Evolutionary conservation across 1,140 invertebrate species (phyloP).

Genomic region (Galleria mellonella): DNA sequence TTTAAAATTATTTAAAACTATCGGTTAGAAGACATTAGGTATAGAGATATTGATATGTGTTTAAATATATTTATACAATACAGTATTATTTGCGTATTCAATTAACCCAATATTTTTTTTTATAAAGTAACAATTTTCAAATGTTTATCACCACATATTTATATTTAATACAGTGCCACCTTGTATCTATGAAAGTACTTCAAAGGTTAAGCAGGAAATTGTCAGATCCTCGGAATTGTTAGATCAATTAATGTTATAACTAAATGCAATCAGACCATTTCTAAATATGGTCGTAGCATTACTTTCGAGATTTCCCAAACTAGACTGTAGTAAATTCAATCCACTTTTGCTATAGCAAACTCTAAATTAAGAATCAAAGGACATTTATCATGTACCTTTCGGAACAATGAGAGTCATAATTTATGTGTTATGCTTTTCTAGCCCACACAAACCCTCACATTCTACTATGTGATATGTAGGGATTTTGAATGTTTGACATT

Average conservation of each 20-base stretch:
- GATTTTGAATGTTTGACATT: constrained; percentile 31
- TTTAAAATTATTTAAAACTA: no score
- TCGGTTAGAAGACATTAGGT: no score
- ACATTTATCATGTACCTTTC: constrained; percentile 52
- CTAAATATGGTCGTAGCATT: constrained; percentile 13
- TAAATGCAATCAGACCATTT: not conserved
- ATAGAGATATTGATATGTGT: no score
- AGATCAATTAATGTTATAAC: not conserved
- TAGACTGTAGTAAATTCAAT: constrained; percentile 11
- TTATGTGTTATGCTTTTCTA: constrained; percentile 35
- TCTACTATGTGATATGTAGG: constrained; percentile 26
- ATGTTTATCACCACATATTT: no score
- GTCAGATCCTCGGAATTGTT: no score
- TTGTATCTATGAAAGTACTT: not conserved
- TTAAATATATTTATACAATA: no score
- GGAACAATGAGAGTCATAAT: constrained; percentile 42
- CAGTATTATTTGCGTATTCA: no score
- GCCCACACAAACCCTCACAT: constrained; percentile 34
- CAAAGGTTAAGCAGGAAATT: no score
- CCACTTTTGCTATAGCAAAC: constrained; percentile 25
- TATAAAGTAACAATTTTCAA: no score
- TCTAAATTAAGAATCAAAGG: constrained; percentile 33
- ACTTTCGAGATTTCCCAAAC: constrained; percentile 19
- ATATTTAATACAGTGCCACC: constrained; percentile 11
- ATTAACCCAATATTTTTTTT: no score